Percentiles rank a stretch among this genome's conserved stretches.
Conservation (phyloP, 2,888 invertebrate genomes). For the Meteorus cinctellus region DNA sequence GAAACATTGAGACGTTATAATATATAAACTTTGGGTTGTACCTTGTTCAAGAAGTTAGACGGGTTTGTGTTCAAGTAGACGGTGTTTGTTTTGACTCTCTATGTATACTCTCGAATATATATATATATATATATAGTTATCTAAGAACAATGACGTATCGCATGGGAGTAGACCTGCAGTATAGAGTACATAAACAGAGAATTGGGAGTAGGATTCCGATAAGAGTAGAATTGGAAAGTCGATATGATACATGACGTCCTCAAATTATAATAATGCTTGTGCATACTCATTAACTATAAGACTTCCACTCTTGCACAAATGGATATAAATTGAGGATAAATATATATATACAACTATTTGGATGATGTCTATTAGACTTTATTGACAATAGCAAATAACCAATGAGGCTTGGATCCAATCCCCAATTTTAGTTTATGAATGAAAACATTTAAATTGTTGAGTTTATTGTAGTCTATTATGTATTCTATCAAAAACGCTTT, state of each 20-base stretch:
- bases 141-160: conserved; percentile 48
- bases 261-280: conserved; percentile 64
- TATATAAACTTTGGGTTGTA: conserved; percentile 61
- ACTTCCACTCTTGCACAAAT: no score
- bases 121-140: neutral
- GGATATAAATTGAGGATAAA: no score
- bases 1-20: conserved; percentile 59
- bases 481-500: no score
- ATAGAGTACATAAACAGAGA: conserved; percentile 16
- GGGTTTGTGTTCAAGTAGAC: conserved; percentile 25
- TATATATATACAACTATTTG: no score
- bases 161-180: conserved; percentile 54
- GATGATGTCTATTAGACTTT: no score
- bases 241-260: conserved; percentile 45
- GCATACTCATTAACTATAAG: conserved; percentile 63
- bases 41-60: conserved; percentile 58
- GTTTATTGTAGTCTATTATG: no score
- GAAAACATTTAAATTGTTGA: no score
- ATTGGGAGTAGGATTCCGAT: conserved; percentile 18
- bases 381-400: no score
- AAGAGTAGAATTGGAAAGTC: neutral
- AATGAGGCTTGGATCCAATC: no score
- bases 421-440: no score
- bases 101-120: neutral
- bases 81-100: conserved; percentile 18